Percentiles rank a stretch among this genome's conserved stretches.
Evolutionary conservation across 1,140 invertebrate genomes (phyloP).

Genomic region (Oppia nitens): DNA sequence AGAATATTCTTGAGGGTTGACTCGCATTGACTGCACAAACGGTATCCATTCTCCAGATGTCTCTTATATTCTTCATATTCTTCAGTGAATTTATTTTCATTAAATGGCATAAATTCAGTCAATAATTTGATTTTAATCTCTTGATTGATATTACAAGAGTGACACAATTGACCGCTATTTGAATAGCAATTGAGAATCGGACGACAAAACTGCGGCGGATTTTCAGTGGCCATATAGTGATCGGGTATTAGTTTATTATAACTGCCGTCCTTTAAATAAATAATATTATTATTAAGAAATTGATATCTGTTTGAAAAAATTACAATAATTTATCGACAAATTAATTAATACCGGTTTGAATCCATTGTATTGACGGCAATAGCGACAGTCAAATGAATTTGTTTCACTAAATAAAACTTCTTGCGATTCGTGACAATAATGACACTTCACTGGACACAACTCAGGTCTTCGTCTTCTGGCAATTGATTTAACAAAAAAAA

Average conservation of each 20-base stretch:
- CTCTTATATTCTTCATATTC: slow-evolving; percentile 2
- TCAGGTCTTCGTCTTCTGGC: neutral
- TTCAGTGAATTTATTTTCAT: slow-evolving; percentile 8
- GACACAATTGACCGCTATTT: neutral
- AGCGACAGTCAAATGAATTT: neutral
- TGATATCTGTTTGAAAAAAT: neutral
- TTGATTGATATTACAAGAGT: slow-evolving; percentile 11
- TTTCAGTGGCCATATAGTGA: neutral
- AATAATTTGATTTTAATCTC: slow-evolving; percentile 11
- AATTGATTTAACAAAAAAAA: neutral
- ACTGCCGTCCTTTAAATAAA: slow-evolving; percentile 7
- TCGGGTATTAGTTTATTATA: slow-evolving; percentile 8
- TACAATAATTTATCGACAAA: neutral
- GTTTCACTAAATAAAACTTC: neutral
- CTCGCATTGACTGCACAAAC: neutral
- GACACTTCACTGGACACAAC: neutral
- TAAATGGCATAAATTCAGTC: slow-evolving; percentile 11
- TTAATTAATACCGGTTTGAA: neutral
- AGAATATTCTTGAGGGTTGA: neutral
- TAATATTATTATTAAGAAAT: neutral
- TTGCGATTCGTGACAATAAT: neutral
- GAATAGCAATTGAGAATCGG: neutral
- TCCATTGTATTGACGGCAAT: neutral
- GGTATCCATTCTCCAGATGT: slow-evolving; percentile 2
- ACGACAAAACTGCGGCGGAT: neutral